Evolutionary conservation across 2,888 invertebrate genomes (phyloP).

Genomic region (Campoletis raptor): DNA sequence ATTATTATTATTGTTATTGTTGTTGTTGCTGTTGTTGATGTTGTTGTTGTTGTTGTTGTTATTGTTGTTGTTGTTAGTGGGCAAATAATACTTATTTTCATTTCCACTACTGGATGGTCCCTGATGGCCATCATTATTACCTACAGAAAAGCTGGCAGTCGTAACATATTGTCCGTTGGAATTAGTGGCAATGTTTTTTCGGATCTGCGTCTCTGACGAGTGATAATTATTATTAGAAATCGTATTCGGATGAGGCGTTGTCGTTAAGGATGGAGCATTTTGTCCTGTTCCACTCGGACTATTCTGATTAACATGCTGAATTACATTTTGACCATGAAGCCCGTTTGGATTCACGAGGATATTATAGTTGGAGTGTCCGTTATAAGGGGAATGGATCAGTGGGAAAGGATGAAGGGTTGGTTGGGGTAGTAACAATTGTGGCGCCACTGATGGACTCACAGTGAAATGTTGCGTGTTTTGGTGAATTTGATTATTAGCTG

Average conservation of each 20-base stretch:
- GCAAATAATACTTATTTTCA: constrained; percentile 26
- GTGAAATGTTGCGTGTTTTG: constrained; percentile 34
- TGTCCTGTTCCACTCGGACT: constrained; percentile 62
- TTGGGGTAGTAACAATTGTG: constrained; percentile 61
- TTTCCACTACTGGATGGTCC: constrained; percentile 30
- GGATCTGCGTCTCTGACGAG: constrained; percentile 68
- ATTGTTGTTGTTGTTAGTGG: constrained; percentile 46
- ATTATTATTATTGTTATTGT: constrained; percentile 60
- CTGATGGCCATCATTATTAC: constrained; percentile 71
- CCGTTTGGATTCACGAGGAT: constrained; percentile 78
- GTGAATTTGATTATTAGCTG: constrained; percentile 7
- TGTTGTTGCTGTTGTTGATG: constrained; percentile 68
- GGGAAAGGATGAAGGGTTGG: constrained; percentile 63
- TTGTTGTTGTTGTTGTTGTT: constrained; percentile 65
- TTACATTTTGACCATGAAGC: constrained; percentile 75
- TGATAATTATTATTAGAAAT: constrained; percentile 65
- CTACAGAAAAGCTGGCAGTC: constrained; percentile 78
- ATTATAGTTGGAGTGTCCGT: constrained; percentile 71
- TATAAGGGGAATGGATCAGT: constrained; percentile 64
- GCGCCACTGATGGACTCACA: constrained; percentile 5
- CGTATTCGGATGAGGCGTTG: constrained; percentile 65
- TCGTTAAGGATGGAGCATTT: constrained; percentile 34
- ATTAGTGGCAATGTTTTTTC: constrained; percentile 66
- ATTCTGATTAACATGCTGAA: constrained; percentile 62
- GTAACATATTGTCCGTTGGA: constrained; percentile 75